Evolutionary conservation across 2,888 invertebrate genomes (phyloP).

Genomic region (Cosmorhoe ocellata): DNA sequence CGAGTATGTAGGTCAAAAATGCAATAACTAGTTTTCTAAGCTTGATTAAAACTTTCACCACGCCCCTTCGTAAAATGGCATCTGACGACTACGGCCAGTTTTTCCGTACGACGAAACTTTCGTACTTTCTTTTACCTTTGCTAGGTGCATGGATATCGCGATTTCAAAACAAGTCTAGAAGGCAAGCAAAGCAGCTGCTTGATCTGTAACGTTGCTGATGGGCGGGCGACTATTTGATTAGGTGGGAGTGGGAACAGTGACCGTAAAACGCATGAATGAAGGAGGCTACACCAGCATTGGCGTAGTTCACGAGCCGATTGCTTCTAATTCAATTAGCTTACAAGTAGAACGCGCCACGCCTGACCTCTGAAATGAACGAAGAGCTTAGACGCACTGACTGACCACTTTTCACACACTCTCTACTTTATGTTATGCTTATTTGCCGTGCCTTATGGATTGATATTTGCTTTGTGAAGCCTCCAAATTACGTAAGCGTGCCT

Average conservation of each 20-base stretch:
- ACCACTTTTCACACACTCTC: conserved; percentile 45
- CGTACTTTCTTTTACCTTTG: conserved; percentile 34
- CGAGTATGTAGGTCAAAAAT: conserved; percentile 41
- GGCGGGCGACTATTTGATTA: conserved; percentile 14
- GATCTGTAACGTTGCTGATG: background rate
- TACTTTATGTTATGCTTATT: conserved; percentile 39
- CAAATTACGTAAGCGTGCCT: conserved; percentile 26
- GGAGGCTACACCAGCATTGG: conserved; percentile 46
- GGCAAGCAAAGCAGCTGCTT: background rate
- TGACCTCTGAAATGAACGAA: conserved; percentile 39
- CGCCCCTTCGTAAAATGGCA: conserved; percentile 52
- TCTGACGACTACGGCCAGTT: conserved; percentile 58
- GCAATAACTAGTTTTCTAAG: conserved; percentile 52
- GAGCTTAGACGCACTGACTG: conserved; percentile 39
- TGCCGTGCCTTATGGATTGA: conserved; percentile 24
- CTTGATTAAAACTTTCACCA: conserved; percentile 61
- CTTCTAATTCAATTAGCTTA: conserved; percentile 76
- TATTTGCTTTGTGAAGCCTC: conserved; percentile 43
- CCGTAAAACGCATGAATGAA: conserved; percentile 49
- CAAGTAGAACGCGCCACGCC: conserved; percentile 70
- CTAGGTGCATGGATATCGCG: conserved; percentile 6
- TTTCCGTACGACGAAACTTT: conserved; percentile 42
- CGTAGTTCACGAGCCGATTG: conserved; percentile 60
- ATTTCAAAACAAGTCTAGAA: background rate
- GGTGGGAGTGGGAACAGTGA: conserved; percentile 48